Evolutionary conservation across 2,113 vertebrate genomes (phyloP).

Genomic region (Oreochromis spilurus): DNA sequence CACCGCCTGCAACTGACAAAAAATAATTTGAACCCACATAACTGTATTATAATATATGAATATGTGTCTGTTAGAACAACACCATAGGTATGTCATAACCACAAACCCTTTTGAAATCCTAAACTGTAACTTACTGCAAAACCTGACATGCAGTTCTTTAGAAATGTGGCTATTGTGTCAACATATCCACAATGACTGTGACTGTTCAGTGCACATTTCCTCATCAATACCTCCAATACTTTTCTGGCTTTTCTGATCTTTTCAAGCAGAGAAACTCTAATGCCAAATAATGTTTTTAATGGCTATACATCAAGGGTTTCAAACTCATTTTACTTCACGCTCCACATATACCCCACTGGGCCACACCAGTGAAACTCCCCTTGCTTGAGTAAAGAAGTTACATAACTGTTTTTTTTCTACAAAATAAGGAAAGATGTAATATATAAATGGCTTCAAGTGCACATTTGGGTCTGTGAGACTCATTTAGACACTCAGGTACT

Average conservation of each 20-base stretch:
- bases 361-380: not conserved
- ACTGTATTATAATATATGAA: not conserved
- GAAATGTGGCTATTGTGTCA: not conserved
- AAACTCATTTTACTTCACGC: not conserved
- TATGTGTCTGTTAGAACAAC: not conserved
- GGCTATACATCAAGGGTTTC: fast-evolving
- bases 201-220: fast-evolving
- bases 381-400: fast-evolving
- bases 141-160: fast-evolving
- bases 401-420: not conserved
- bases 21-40: not conserved
- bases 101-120: fast-evolving
- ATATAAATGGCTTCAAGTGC: not conserved
- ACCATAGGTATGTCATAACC: fast-evolving
- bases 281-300: fast-evolving
- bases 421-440: not conserved
- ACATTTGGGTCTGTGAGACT: not conserved
- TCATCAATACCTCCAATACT: not conserved
- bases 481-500: not conserved
- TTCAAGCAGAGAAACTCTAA: fast-evolving
- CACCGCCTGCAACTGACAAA: fast-evolving
- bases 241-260: fast-evolving
- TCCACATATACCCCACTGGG: not conserved
- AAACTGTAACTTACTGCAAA: fast-evolving
- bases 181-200: fast-evolving